Evolutionary conservation across 2,113 vertebrate genomes (phyloP).

Genomic region (Leuciscus idus): DNA sequence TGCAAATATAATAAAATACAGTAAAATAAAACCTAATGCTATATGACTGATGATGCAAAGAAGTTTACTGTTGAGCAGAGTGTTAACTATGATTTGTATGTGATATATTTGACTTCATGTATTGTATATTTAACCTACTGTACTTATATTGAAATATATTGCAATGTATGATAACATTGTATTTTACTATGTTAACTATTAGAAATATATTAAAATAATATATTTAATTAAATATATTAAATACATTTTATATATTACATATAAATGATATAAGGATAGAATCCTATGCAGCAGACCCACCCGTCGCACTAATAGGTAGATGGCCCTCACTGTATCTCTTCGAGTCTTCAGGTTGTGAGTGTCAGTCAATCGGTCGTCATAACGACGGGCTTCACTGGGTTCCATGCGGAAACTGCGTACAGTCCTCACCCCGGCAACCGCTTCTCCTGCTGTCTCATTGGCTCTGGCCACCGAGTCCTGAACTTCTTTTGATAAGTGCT

Average conservation of each 20-base stretch:
- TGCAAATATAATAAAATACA: constrained; percentile 53
- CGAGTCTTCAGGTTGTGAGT: constrained; percentile 72
- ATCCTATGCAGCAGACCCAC: constrained; percentile 63
- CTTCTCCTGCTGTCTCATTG: constrained; percentile 78
- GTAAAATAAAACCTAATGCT: not conserved
- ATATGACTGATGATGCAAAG: not conserved
- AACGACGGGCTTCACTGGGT: constrained; percentile 73
- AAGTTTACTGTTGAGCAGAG: not conserved
- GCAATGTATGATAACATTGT: too few relatives aligned
- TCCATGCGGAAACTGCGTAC: constrained; percentile 80
- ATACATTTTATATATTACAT: too few relatives aligned
- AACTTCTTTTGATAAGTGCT: constrained; percentile 67
- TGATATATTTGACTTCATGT: not conserved
- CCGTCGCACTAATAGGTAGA: constrained; percentile 74
- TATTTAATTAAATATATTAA: too few relatives aligned
- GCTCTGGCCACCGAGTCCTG: constrained; percentile 78
- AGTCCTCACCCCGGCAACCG: constrained; percentile 73
- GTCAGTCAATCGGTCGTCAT: constrained; percentile 68
- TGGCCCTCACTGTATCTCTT: constrained; percentile 56
- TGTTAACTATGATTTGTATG: too few relatives aligned
- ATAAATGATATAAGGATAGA: too few relatives aligned
- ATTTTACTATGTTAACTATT: too few relatives aligned
- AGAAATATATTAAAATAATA: too few relatives aligned
- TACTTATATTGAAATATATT: too few relatives aligned
- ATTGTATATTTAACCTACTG: too few relatives aligned